A percentile compares a stretch with the other conserved stretches of the same genome.
Evolutionary conservation across 2,888 invertebrate species (phyloP).

Genomic region (Ditula angustiorana): DNA sequence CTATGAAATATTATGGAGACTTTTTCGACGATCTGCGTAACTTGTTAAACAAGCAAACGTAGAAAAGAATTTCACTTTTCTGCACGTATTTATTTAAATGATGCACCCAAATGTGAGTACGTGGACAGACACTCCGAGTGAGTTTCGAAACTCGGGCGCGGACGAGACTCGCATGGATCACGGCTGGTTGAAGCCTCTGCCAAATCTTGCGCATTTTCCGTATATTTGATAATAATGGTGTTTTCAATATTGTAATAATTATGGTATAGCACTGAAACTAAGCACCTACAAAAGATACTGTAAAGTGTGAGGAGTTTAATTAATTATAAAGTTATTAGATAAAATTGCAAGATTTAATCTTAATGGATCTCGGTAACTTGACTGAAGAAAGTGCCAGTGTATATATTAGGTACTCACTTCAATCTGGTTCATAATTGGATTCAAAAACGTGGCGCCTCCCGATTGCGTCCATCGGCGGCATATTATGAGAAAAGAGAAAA

Average conservation of each 20-base stretch:
- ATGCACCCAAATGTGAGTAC: slow-evolving; percentile 51
- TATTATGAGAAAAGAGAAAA: slow-evolving; percentile 83
- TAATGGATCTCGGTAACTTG: neutral
- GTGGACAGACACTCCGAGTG: slow-evolving; percentile 45
- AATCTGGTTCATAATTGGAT: slow-evolving; percentile 58
- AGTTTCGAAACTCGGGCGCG: slow-evolving; percentile 66
- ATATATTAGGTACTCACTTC: neutral
- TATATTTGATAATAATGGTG: slow-evolving; percentile 49
- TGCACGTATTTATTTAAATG: slow-evolving; percentile 66
- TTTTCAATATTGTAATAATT: too few relatives aligned
- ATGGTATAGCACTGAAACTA: too few relatives aligned
- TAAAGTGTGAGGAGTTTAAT: too few relatives aligned
- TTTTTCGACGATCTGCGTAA: slow-evolving; percentile 9
- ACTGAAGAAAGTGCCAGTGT: neutral
- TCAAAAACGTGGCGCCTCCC: slow-evolving; percentile 64
- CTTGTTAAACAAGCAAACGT: slow-evolving; percentile 20
- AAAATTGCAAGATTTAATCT: neutral
- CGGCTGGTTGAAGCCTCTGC: slow-evolving; percentile 47
- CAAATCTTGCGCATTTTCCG: slow-evolving; percentile 50
- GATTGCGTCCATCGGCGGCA: slow-evolving; percentile 67
- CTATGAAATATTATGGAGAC: slow-evolving; percentile 20
- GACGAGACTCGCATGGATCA: slow-evolving; percentile 58
- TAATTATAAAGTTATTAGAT: neutral
- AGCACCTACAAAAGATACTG: too few relatives aligned
- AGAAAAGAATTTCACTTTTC: slow-evolving; percentile 61